Conservation (phyloP, 2,113 vertebrate genomes). For the Dipodomys ordii region DNA sequence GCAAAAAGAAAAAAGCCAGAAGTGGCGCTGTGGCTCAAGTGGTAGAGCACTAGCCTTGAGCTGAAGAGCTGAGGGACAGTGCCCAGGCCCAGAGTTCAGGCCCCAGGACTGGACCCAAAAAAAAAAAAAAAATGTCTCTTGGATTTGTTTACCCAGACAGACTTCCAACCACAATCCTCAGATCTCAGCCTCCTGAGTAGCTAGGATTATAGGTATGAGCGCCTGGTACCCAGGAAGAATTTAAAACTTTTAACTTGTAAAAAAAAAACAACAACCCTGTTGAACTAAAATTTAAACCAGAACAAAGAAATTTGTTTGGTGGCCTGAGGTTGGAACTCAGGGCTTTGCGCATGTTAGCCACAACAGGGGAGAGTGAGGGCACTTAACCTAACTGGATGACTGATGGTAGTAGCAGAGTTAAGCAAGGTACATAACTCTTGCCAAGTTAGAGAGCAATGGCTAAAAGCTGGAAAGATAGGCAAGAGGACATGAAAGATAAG, state of each 20-base stretch:
- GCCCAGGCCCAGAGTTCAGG: too few relatives aligned
- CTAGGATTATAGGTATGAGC: too few relatives aligned
- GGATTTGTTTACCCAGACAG: too few relatives aligned
- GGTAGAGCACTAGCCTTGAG: too few relatives aligned
- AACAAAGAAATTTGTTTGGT: neutral
- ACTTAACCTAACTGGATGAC: neutral
- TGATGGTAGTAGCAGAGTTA: neutral
- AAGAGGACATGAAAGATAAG: neutral
- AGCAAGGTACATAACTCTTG: constrained; percentile 6
- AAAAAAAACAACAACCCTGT: neutral
- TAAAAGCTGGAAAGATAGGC: neutral
- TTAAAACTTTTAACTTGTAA: neutral
- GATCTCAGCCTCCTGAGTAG: too few relatives aligned
- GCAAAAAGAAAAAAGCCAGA: too few relatives aligned
- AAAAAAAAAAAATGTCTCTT: too few relatives aligned
- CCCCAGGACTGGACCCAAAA: too few relatives aligned
- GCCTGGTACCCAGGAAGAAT: too few relatives aligned
- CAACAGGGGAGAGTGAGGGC: neutral
- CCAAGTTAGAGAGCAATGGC: neutral
- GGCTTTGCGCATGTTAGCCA: neutral
- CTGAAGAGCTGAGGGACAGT: too few relatives aligned
- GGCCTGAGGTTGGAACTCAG: neutral
- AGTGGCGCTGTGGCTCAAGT: too few relatives aligned
- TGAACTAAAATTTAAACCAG: neutral
- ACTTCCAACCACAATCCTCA: too few relatives aligned